Evolutionary conservation across 2,113 vertebrate genomes (phyloP), one percentile per base, ranked within the genome.

Genomic region (Montifringilla adamsi): DNA sequence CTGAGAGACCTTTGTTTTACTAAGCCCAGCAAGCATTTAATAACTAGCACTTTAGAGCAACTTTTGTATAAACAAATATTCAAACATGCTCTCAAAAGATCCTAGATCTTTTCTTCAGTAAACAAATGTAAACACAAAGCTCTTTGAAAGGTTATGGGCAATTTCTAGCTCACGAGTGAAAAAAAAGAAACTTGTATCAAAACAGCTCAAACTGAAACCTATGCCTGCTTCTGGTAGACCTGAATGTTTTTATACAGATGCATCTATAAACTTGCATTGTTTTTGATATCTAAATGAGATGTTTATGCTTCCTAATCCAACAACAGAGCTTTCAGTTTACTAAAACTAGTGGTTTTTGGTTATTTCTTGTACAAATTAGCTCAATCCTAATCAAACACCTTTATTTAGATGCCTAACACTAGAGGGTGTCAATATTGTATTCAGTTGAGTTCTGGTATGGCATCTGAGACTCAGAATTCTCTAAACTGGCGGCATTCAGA

Each of bases 1-100:
- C 90, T 60, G 68, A 97, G 93, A 96, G 69, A 97, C 94, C 80
- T 94, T 93, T 94, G 49, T 89, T 95, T 94, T 90, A 96, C 60
- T 94, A 93, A 96, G 62, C 87, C 77, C 85, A 88, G 68, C 26
- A 96, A 96, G 93, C 91, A 94, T 96, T 98, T 97, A 96, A 95
- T 97, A 97, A 94, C 49, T 73, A 94, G 50, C 62, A 94, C n/a
- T 97, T 96, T 88, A 84, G 70, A 91, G 13, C 21, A 93, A 56
- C 31, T 74, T 96, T 94, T 96, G 80, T 79, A 84, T 94, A 96
- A 97, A 91, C 50, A 96, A 96, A 95, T 95, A 89, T 92, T 87
- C 72, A 90, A 78, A 95, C 82, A 69, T 93, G 76, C 31, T 93
- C 94, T 96, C 93, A 78, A 13, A 95, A 88, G 55, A 95, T 73